Conservation (phyloP, 30 jellyfish, hydroid and myxozoan species). For the Mastigias papua region DNA sequence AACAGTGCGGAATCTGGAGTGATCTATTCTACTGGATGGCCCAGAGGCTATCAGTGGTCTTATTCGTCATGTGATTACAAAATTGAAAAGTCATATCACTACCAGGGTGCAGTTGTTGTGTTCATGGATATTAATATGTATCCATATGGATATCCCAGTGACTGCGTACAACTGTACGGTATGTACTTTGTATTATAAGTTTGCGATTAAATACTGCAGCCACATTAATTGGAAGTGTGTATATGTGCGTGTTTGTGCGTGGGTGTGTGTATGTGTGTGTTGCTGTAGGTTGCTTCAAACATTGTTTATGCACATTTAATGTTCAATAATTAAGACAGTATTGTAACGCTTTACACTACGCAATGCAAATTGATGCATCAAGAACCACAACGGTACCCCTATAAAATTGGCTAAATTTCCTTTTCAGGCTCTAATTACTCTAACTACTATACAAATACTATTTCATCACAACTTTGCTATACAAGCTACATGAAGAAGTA, state of each 20-base stretch:
- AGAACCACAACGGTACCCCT: too few relatives aligned
- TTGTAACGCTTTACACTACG: too few relatives aligned
- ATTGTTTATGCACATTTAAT: too few relatives aligned
- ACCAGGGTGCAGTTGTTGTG: not conserved
- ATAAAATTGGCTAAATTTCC: too few relatives aligned
- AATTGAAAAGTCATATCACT: not conserved
- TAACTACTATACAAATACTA: not conserved
- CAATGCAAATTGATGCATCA: too few relatives aligned
- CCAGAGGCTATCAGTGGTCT: not conserved
- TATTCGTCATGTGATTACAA: not conserved
- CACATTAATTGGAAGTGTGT: too few relatives aligned
- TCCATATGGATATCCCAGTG: not conserved
- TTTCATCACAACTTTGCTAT: not conserved
- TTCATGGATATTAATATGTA: not conserved
- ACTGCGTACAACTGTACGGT: not conserved
- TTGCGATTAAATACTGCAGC: too few relatives aligned
- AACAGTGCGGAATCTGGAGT: not conserved
- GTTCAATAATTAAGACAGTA: too few relatives aligned
- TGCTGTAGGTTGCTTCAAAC: too few relatives aligned
- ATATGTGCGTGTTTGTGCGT: too few relatives aligned
- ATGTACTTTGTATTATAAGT: too few relatives aligned
- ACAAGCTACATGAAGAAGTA: not conserved
- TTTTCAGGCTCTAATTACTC: not conserved
- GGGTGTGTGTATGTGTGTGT: too few relatives aligned
- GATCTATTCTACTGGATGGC: constrained; percentile 8